phyloP scores from a whole-genome alignment of 2,888 invertebrate genomes.

The Elysia crispata region DNA sequence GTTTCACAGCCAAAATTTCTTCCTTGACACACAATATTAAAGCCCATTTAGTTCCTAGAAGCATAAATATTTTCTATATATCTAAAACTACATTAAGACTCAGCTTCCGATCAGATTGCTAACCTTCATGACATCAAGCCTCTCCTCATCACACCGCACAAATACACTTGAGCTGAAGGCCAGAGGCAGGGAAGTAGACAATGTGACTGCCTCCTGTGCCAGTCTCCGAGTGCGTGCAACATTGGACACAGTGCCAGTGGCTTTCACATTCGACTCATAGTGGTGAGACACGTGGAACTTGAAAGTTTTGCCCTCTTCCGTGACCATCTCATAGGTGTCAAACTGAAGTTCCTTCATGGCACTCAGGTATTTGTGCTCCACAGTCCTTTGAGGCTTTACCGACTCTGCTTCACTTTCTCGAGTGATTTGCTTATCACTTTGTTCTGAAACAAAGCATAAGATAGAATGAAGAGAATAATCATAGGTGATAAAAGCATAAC shows the following conservation, averaged over 20 bases:
- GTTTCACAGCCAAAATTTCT: too few species aligned
- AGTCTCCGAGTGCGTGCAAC: conserved; percentile 91
- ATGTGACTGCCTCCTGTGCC: conserved; percentile 95
- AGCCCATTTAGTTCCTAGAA: too few species aligned
- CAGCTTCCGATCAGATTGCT: too few species aligned
- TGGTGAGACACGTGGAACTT: conserved; percentile 89
- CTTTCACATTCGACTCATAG: conserved; percentile 85
- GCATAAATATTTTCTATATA: too few species aligned
- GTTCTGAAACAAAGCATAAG: conserved; percentile 28
- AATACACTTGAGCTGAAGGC: conserved; percentile 96
- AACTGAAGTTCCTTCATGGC: conserved; percentile 94
- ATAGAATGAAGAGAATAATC: background rate
- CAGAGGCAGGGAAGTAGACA: conserved; percentile 93
- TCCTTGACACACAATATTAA: too few species aligned
- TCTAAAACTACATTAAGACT: too few species aligned
- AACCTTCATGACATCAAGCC: conserved; percentile 96
- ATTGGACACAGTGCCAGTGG: conserved; percentile 91
- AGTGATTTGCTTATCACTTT: conserved; percentile 38
- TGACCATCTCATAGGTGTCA: conserved; percentile 94
- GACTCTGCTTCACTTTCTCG: conserved; percentile 33
- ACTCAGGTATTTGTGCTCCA: conserved; percentile 87
- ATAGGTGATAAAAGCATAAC: background rate
- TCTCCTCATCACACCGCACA: conserved; percentile 94
- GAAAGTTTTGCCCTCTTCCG: conserved; percentile 85
- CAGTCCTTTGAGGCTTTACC: conserved; percentile 52